These are phyloP conservation scores for Silurus asotus DNA, from an alignment of 2,113 vertebrate species.

Conservation along the genomic window DNA sequence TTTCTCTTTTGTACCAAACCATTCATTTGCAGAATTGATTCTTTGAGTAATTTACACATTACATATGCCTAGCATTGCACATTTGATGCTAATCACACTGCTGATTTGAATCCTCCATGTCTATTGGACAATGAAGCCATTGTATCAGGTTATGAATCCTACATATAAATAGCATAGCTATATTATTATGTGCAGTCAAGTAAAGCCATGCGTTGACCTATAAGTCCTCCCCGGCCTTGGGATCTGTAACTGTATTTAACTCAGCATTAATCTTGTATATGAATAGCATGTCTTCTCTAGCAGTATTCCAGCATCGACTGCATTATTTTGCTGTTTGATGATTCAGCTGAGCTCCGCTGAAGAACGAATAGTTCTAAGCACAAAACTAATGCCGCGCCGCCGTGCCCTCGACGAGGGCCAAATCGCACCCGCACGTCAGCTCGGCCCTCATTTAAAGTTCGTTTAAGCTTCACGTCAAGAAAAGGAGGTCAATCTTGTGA, in stretches of 20 bases:
- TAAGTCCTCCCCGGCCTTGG: not conserved
- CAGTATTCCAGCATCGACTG: not conserved
- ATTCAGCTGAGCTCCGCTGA: not conserved
- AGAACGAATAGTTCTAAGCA: not conserved
- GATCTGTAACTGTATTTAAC: not conserved
- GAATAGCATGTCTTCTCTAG: not conserved
- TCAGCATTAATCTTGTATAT: not conserved
- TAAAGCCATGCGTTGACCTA: not conserved
- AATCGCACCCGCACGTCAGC: not conserved
- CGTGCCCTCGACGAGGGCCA: not conserved
- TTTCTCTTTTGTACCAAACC: not conserved
- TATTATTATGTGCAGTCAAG: not conserved
- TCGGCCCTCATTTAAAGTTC: not conserved
- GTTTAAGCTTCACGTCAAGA: not conserved
- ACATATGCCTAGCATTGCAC: not conserved
- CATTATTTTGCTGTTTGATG: not conserved
- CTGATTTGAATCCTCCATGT: not conserved
- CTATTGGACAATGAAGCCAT: not conserved
- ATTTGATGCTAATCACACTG: not conserved
- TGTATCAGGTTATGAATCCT: not conserved
- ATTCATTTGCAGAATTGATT: not conserved
- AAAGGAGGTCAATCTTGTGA: not conserved
- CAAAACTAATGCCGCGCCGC: not conserved
- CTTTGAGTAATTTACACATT: not conserved
- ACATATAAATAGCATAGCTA: not conserved